Evolutionary conservation across 2,888 invertebrate species (phyloP), one percentile per base, ranked within the genome.

Genomic region (Rotaria socialis): DNA sequence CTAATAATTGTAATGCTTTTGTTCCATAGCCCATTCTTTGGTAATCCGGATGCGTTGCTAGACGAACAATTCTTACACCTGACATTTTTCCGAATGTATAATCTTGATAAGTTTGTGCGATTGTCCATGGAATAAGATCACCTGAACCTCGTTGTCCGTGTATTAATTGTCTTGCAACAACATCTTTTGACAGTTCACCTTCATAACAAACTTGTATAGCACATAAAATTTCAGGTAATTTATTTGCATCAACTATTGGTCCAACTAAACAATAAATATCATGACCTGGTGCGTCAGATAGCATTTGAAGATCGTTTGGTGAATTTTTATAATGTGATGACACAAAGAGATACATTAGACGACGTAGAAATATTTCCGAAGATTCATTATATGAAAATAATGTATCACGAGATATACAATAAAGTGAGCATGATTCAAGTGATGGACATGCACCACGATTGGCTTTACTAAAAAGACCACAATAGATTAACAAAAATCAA

Each of bases 241-340:
- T 35, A 88, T 88, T n/a, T 0, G 94, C 93, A 24, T 87, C 87
- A 89, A 94, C 93, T 1, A 96, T 94, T 0, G 98, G 97, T 0
- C 95, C 95, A 88, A 98, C 92, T 67, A 99, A 92, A 88, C 96
- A 97, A 92, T 98, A 99, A 27, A 99, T 91, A 91, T 97, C 96
- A 92, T 99, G 99, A 1, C 97, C 97, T 0, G 99, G 98, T 27
- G 99, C 98, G 92, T 99, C 99, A 24, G 97, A 96, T 92, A 99
- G 93, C 93, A 99, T 94, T 92, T 99, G 98, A 75, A 99, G 93
- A 92, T 99, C 99, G 92, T 99, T 97, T 0, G 99, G 99, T 87
- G 95, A 95, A 92, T 99, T 99, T 95, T 98, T 99, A 91, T 99
- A 99, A 92, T 99, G 99, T 11, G 98, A 97, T 0, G 99, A 94